These are phyloP conservation scores for Channa maculata DNA, from an alignment of 2,113 vertebrate genomes.

Conservation along the genomic window DNA sequence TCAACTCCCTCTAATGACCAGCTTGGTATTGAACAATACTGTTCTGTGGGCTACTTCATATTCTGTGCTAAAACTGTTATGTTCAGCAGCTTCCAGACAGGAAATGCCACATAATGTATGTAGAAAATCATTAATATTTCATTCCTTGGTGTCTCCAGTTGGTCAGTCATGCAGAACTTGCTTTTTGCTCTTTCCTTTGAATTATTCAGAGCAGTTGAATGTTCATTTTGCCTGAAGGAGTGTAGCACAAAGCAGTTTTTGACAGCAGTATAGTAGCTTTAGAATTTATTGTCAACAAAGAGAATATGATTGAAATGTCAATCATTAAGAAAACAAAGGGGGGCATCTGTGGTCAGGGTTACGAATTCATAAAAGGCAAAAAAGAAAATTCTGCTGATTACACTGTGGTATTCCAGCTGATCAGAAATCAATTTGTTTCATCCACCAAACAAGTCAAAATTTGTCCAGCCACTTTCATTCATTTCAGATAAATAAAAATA, in stretches of 20 bases:
- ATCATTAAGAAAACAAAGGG: conserved; percentile 24
- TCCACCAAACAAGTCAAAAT: neutral
- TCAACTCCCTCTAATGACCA: neutral
- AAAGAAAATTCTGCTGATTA: conserved; percentile 4
- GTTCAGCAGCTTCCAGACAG: conserved; percentile 12
- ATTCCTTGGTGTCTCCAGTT: conserved; percentile 2
- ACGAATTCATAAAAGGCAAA: conserved; percentile 12
- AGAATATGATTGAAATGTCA: conserved; percentile 14
- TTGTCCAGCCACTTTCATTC: neutral
- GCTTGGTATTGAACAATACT: neutral
- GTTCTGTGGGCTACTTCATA: conserved; percentile 17
- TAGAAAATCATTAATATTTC: conserved; percentile 36
- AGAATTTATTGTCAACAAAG: conserved; percentile 8
- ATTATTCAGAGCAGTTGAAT: conserved; percentile 54
- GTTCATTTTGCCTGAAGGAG: neutral
- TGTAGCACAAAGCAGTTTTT: conserved; percentile 18
- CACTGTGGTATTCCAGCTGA: conserved; percentile 9
- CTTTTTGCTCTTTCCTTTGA: conserved; percentile 41
- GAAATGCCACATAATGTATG: conserved; percentile 28
- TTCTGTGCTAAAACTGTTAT: conserved; percentile 63
- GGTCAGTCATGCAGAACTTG: conserved; percentile 30
- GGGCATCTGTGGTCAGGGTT: neutral
- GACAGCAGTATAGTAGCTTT: neutral
- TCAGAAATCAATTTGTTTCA: conserved; percentile 9
- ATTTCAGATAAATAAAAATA: too few species aligned